These are phyloP conservation scores for Corythoichthys intestinalis DNA, from an alignment of 2,113 vertebrate genomes.

Conservation along the genomic window DNA sequence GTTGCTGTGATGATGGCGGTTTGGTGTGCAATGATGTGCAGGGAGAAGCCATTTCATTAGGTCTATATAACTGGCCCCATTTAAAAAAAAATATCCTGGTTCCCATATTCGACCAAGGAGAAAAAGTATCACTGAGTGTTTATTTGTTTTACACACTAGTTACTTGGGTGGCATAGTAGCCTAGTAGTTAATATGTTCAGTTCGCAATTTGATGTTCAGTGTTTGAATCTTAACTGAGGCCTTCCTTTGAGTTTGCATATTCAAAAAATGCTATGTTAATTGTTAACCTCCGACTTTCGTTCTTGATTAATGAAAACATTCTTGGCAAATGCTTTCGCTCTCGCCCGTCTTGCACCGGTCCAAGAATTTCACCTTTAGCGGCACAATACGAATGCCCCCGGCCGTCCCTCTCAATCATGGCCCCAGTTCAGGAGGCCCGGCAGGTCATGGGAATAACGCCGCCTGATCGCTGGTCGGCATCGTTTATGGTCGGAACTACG, in stretches of 20 bases:
- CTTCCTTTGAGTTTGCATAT: neutral
- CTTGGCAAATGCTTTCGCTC: too few relatives aligned
- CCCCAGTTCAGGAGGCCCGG: too few relatives aligned
- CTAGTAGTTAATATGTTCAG: neutral
- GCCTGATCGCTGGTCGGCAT: too few relatives aligned
- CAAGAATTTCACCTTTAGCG: too few relatives aligned
- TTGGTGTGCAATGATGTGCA: neutral
- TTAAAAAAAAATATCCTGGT: neutral
- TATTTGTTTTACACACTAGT: neutral
- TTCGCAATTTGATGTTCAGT: neutral
- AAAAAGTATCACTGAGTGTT: neutral
- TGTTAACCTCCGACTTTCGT: too few relatives aligned
- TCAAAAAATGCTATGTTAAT: neutral
- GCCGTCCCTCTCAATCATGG: too few relatives aligned
- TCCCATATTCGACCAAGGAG: neutral
- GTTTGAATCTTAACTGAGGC: neutral
- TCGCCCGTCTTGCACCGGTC: too few relatives aligned
- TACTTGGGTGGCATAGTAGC: neutral
- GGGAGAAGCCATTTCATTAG: constrained; percentile 4
- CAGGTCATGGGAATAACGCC: too few relatives aligned
- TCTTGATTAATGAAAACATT: too few relatives aligned
- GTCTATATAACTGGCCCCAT: constrained; percentile 1
- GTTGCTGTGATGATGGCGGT: neutral
- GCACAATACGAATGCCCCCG: too few relatives aligned
- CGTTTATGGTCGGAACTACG: too few relatives aligned